Evolutionary conservation across 92 coral and sea anemone genomes (phyloP).

Genomic region (Porites evermanni): DNA sequence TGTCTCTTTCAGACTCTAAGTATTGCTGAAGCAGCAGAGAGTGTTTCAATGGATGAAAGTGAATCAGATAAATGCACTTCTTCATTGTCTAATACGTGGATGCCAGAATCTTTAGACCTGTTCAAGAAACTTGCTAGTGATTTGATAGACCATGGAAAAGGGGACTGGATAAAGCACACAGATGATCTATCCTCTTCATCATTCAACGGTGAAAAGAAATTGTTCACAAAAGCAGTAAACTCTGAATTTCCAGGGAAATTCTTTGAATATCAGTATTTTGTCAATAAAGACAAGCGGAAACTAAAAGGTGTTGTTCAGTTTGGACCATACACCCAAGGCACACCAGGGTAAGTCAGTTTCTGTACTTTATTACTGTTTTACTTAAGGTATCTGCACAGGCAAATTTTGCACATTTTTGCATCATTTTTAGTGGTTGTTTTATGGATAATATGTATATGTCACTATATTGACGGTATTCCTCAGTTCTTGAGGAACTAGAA

Average conservation of each 20-base stretch:
- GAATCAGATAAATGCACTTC: constrained; percentile 39
- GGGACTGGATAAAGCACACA: constrained; percentile 59
- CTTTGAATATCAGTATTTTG: constrained; percentile 76
- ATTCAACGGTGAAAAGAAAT: constrained; percentile 51
- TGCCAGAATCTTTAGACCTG: constrained; percentile 59
- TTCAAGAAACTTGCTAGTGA: constrained; percentile 62
- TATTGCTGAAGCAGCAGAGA: constrained; percentile 15
- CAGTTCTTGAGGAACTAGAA: too few relatives aligned
- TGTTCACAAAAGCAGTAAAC: constrained; percentile 64
- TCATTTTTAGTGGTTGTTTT: too few relatives aligned
- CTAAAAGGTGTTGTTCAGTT: constrained; percentile 83
- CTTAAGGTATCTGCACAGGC: too few relatives aligned
- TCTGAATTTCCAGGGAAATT: constrained; percentile 69
- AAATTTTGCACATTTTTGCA: too few relatives aligned
- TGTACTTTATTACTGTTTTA: too few relatives aligned
- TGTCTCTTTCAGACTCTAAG: constrained; percentile 24
- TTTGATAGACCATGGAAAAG: constrained; percentile 54
- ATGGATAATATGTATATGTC: too few relatives aligned
- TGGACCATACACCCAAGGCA: constrained; percentile 86
- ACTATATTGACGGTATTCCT: too few relatives aligned
- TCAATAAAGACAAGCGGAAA: constrained; percentile 53
- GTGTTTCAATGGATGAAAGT: constrained; percentile 14
- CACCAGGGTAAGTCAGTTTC: constrained; percentile 64
- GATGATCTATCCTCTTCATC: not conserved
- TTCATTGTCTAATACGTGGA: constrained; percentile 76